phyloP scores from a whole-genome alignment of 2,797 vertebrate genomes.

The Macrochelys suwanniensis region DNA sequence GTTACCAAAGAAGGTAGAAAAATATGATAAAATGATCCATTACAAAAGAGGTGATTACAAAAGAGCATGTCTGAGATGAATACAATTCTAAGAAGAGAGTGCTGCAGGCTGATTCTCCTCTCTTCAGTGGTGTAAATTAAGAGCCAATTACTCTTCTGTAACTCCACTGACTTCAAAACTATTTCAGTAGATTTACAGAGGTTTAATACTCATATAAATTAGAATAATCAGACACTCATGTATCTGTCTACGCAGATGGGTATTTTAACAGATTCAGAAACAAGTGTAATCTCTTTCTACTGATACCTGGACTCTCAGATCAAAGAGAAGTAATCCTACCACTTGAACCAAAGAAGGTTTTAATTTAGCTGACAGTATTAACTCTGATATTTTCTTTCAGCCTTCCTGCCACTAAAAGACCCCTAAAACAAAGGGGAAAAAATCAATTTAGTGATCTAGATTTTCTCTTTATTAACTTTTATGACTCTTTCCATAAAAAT shows the following conservation, averaged over 20 bases:
- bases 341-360: background rate
- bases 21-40: background rate
- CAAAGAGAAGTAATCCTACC: rapidly evolving
- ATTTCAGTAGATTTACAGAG: background rate
- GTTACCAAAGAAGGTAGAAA: background rate
- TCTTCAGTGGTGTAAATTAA: background rate
- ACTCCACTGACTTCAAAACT: background rate
- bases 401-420: background rate
- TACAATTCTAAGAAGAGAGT: background rate
- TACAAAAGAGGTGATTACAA: background rate
- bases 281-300: background rate
- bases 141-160: background rate
- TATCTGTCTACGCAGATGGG: background rate
- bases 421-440: background rate
- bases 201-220: background rate
- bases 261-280: background rate
- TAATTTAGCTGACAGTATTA: background rate
- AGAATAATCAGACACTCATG: background rate
- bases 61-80: background rate
- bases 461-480: background rate
- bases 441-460: background rate
- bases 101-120: background rate
- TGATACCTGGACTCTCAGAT: background rate
- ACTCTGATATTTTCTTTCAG: background rate
- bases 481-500: background rate